Conservation (phyloP, 2,888 invertebrate species). For the Hybos culiciformis region DNA sequence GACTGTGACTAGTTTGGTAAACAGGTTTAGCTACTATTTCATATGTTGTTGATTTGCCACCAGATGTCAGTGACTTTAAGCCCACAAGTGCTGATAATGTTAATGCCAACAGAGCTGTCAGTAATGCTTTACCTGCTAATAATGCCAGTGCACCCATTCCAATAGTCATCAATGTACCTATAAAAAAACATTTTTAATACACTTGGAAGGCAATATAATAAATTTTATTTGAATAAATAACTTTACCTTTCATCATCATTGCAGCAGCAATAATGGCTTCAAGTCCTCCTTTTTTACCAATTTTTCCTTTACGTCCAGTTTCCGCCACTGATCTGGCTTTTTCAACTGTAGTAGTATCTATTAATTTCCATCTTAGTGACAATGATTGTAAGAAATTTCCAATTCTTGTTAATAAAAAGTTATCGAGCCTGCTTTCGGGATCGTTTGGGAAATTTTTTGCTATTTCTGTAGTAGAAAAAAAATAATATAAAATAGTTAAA, state of each 20-base stretch:
- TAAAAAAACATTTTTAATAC: slow-evolving; percentile 8
- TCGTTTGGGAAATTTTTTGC: slow-evolving; percentile 63
- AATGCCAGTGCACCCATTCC: slow-evolving; percentile 62
- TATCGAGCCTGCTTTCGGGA: slow-evolving; percentile 61
- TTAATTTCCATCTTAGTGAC: slow-evolving; percentile 54
- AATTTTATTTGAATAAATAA: neutral
- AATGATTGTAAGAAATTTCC: slow-evolving; percentile 59
- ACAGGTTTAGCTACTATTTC: slow-evolving; percentile 74
- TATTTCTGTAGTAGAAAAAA: slow-evolving; percentile 38
- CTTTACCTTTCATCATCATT: slow-evolving; percentile 47
- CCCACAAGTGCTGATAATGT: slow-evolving; percentile 65
- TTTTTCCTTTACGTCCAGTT: slow-evolving; percentile 43
- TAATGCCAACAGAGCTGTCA: slow-evolving; percentile 68
- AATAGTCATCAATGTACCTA: slow-evolving; percentile 58
- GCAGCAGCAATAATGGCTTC: slow-evolving; percentile 43
- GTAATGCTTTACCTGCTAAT: slow-evolving; percentile 68
- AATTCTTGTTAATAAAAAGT: slow-evolving; percentile 56
- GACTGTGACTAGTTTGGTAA: slow-evolving; percentile 50
- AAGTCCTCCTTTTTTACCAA: slow-evolving; percentile 40
- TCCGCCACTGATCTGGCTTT: slow-evolving; percentile 44
- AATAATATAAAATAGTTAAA: neutral
- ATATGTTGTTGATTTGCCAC: slow-evolving; percentile 63
- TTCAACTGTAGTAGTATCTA: slow-evolving; percentile 47
- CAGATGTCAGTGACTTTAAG: slow-evolving; percentile 54
- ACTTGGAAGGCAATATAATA: neutral